A percentile compares a stretch with the other conserved stretches of the same genome.
Evolutionary conservation across 1,140 invertebrate genomes (phyloP).

Genomic region (Teleopsis dalmanni): DNA sequence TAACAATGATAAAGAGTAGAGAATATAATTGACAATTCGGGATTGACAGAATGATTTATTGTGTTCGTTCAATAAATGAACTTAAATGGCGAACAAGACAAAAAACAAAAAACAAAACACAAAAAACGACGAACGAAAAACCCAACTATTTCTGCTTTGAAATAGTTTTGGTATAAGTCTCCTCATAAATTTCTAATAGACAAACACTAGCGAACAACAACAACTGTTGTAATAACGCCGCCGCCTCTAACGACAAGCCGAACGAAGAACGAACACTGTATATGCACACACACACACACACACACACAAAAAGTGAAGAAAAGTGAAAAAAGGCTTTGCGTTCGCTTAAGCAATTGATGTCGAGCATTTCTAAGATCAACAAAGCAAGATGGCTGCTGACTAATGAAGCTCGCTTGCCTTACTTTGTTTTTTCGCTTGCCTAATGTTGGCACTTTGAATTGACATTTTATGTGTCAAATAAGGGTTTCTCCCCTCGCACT

Average conservation of each 20-base stretch:
- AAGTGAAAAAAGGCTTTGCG: too few species aligned
- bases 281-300: background rate
- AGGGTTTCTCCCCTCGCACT: constrained; percentile 6
- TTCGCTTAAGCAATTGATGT: too few species aligned
- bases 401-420: too few species aligned
- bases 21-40: too few species aligned
- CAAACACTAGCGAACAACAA: background rate
- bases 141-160: background rate
- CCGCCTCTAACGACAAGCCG: background rate
- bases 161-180: constrained; percentile 3
- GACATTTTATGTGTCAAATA: constrained; percentile 11
- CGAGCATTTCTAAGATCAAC: constrained; percentile 1
- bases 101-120: too few species aligned
- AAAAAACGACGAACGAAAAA: too few species aligned
- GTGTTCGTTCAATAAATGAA: too few species aligned
- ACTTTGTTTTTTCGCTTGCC: background rate
- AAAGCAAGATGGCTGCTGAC: constrained; percentile 9
- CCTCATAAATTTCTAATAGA: background rate
- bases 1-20: too few species aligned
- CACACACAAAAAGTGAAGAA: too few species aligned
- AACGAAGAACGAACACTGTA: background rate
- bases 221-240: background rate
- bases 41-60: constrained; percentile 16
- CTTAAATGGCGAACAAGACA: too few species aligned
- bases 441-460: constrained; percentile 4